phyloP scores from a whole-genome alignment of 2,113 vertebrate species.

The Antechinus stuartii region DNA sequence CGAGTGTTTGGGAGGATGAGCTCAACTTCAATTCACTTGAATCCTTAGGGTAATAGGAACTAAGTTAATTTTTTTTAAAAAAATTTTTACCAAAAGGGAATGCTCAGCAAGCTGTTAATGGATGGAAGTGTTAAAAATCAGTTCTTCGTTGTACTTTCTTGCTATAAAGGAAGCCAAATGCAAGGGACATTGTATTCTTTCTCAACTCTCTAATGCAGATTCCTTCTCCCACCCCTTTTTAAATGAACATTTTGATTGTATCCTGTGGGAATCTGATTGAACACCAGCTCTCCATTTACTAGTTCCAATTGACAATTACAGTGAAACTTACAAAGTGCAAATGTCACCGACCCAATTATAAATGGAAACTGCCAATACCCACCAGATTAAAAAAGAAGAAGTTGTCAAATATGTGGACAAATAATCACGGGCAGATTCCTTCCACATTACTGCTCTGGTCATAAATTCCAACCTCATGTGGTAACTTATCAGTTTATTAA shows the following conservation, averaged over 20 bases:
- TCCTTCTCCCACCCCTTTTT: conserved; percentile 3
- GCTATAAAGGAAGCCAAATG: conserved; percentile 25
- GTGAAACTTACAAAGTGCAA: conserved; percentile 51
- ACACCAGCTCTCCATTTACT: conserved; percentile 31
- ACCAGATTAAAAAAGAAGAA: conserved; percentile 39
- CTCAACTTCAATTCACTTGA: conserved; percentile 51
- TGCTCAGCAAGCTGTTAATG: conserved; percentile 40
- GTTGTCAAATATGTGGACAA: conserved; percentile 44
- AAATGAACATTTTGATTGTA: conserved; percentile 26
- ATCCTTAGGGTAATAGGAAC: conserved; percentile 12
- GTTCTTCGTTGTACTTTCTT: not conserved
- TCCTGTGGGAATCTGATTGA: conserved; percentile 24
- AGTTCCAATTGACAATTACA: conserved; percentile 18
- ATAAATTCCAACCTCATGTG: conserved; percentile 53
- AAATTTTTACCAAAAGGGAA: conserved; percentile 13
- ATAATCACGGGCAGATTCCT: conserved; percentile 61
- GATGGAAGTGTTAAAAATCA: conserved; percentile 19
- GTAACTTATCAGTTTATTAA: conserved; percentile 73
- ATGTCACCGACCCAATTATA: conserved; percentile 34
- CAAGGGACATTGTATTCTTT: not conserved
- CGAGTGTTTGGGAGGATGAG: conserved; percentile 50
- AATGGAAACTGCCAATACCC: not conserved
- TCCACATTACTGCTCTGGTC: conserved; percentile 69
- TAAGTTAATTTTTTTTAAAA: not conserved
- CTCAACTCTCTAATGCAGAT: conserved; percentile 17